Percentiles rank a stretch among this genome's conserved stretches.
These are phyloP conservation scores for Pogonocherus hispidulus DNA, from an alignment of 2,888 invertebrate genomes.

Conservation along the genomic window DNA sequence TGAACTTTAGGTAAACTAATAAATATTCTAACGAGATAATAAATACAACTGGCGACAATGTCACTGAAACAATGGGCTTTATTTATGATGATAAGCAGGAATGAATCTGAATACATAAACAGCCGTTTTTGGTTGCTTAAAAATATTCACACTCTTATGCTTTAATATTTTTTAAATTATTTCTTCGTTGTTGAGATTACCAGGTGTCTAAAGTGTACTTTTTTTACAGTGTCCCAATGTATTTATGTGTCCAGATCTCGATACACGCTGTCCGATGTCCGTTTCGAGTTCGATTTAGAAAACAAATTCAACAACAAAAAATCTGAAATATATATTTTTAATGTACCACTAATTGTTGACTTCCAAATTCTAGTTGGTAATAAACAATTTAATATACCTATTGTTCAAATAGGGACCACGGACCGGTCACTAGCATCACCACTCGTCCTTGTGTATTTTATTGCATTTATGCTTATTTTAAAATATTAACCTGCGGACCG, in stretches of 20 bases:
- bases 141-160: background rate
- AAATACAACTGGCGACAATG: constrained; percentile 28
- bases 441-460: background rate
- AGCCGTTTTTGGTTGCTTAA: background rate
- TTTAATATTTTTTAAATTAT: background rate
- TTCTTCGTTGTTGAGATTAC: too few species aligned
- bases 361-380: too few species aligned
- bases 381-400: too few species aligned
- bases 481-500: background rate
- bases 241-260: too few species aligned
- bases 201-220: too few species aligned
- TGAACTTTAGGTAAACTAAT: constrained; percentile 22
- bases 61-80: constrained; percentile 22
- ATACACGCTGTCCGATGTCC: too few species aligned
- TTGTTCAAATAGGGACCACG: background rate
- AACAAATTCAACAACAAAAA: too few species aligned
- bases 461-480: background rate
- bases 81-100: constrained; percentile 25
- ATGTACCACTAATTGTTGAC: too few species aligned
- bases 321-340: too few species aligned
- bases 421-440: background rate
- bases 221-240: too few species aligned
- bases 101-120: constrained; percentile 18
- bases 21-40: constrained; percentile 28
- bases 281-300: too few species aligned